Conservation (phyloP, 2,888 invertebrate species). For the Drosophila paranaensis region DNA sequence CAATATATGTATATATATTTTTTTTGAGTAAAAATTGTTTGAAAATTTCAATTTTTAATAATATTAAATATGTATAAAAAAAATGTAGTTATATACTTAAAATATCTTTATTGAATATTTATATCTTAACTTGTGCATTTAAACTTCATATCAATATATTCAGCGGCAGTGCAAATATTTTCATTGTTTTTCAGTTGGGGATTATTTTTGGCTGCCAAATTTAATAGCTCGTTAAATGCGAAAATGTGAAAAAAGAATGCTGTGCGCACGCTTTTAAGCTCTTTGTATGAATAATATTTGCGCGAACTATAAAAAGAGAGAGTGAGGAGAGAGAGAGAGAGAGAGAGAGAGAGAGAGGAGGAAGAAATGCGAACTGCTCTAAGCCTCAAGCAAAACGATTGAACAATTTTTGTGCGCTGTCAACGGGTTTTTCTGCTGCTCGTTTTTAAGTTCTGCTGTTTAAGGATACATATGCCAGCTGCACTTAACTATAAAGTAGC, state of each 20-base stretch:
- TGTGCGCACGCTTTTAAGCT: constrained; percentile 48
- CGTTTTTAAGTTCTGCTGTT: constrained; percentile 60
- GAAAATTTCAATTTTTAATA: no score
- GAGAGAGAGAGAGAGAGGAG: not conserved
- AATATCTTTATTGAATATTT: not conserved
- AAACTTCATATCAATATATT: not conserved
- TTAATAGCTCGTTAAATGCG: constrained; percentile 14
- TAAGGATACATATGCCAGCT: constrained; percentile 67
- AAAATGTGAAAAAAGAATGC: constrained; percentile 15
- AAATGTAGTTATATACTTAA: not conserved
- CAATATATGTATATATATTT: no score
- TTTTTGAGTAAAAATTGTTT: no score
- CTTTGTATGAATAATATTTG: constrained; percentile 71
- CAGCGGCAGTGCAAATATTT: not conserved
- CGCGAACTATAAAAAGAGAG: constrained; percentile 28
- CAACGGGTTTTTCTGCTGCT: constrained; percentile 41
- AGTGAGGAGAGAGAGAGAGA: not conserved
- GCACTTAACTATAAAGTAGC: constrained; percentile 78
- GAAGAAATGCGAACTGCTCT: constrained; percentile 11
- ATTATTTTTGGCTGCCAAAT: constrained; percentile 8
- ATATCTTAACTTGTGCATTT: not conserved
- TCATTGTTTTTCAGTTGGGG: not conserved
- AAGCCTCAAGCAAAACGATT: constrained; percentile 66
- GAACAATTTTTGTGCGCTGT: constrained; percentile 51
- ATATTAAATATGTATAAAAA: not conserved